These are phyloP conservation scores for Elachura formosa DNA, from an alignment of 2,113 vertebrate species.

Conservation along the genomic window DNA sequence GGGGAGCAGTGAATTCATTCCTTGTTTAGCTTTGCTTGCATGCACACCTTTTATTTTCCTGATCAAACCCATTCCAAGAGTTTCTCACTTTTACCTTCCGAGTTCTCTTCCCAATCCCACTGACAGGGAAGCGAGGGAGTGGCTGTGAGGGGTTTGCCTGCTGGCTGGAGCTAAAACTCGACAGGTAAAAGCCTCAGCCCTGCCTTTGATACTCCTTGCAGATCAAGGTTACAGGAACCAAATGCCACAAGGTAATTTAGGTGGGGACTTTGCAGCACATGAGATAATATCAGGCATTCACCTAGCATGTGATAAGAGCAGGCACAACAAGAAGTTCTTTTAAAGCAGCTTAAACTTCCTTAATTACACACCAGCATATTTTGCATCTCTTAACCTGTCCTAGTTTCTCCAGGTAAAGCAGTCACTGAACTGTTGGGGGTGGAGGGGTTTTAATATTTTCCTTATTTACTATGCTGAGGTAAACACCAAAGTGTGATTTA, in stretches of 20 bases:
- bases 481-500: background rate
- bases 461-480: background rate
- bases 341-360: background rate
- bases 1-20: background rate
- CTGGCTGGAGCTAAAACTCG: background rate
- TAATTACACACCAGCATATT: background rate
- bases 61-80: background rate
- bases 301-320: background rate
- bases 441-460: background rate
- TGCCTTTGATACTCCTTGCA: background rate
- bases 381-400: background rate
- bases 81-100: background rate
- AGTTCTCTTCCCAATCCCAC: rapidly evolving
- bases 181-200: background rate
- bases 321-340: background rate
- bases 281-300: background rate
- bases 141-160: background rate
- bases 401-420: background rate
- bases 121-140: background rate
- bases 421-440: background rate
- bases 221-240: background rate
- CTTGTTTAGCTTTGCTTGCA: background rate
- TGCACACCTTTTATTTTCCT: background rate
- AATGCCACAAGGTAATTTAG: background rate
- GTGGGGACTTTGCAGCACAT: background rate